Evolutionary conservation across 2,888 invertebrate species (phyloP).

Genomic region (Lithophane socia): DNA sequence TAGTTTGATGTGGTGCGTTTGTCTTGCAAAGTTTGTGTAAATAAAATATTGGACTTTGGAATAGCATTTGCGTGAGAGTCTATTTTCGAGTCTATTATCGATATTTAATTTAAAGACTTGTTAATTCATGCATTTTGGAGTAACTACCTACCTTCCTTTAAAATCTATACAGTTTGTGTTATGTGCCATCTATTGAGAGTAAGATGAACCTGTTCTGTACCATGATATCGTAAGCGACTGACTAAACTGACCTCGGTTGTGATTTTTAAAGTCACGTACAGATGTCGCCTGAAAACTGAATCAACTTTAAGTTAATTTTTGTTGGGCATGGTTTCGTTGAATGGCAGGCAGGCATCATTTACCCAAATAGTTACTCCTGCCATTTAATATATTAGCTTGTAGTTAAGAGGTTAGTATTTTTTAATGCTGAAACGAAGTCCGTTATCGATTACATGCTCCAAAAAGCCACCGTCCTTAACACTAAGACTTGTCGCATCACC

Average conservation of each 20-base stretch:
- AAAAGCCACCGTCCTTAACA: too few species aligned
- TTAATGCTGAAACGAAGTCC: background rate
- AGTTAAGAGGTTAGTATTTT: background rate
- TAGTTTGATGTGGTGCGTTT: background rate
- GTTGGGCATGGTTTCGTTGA: background rate
- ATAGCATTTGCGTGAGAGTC: background rate
- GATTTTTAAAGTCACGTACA: slow-evolving; percentile 6
- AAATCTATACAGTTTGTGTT: background rate
- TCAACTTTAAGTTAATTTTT: background rate
- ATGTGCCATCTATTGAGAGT: slow-evolving; percentile 36
- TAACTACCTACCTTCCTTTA: background rate
- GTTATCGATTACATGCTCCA: too few species aligned
- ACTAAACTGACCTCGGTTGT: background rate
- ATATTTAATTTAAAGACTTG: background rate
- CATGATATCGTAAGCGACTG: background rate
- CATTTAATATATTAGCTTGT: background rate
- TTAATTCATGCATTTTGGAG: too few species aligned
- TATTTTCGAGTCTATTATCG: background rate
- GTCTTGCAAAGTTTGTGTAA: background rate
- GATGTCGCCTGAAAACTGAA: slow-evolving; percentile 25
- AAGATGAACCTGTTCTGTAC: background rate
- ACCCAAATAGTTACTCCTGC: background rate
- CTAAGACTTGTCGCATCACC: too few species aligned
- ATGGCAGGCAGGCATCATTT: background rate
- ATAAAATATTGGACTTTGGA: background rate